phyloP scores from a whole-genome alignment of 64 coral and sea anemone genomes.

The Montipora efflorescens region DNA sequence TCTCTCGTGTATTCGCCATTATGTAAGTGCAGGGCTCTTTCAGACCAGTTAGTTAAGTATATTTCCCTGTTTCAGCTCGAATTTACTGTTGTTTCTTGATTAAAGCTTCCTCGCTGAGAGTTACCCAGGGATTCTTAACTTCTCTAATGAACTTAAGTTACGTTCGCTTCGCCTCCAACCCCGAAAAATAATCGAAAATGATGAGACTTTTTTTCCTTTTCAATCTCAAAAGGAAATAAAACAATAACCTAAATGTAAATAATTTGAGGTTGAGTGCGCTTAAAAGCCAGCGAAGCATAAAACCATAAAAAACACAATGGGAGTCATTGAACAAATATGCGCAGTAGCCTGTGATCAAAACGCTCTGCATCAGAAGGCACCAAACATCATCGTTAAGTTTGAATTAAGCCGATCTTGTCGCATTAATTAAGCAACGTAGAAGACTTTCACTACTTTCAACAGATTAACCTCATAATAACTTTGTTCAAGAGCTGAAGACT shows the following conservation, averaged over 20 bases:
- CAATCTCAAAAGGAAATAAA: neutral
- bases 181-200: neutral
- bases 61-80: neutral
- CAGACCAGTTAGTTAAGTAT: neutral
- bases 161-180: neutral
- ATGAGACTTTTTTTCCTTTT: neutral
- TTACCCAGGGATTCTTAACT: neutral
- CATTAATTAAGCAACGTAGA: no score
- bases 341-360: neutral
- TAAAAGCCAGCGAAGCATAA: neutral
- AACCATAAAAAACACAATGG: neutral
- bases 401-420: neutral
- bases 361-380: neutral
- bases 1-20: conserved; percentile 10
- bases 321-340: conserved; percentile 19
- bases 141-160: conserved; percentile 14
- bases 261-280: neutral
- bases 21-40: neutral
- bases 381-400: neutral
- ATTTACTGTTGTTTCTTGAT: neutral
- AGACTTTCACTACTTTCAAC: no score
- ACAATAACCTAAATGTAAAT: neutral
- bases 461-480: no score
- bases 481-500: no score
- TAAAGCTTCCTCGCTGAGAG: neutral